Evolutionary conservation across 1,140 invertebrate species (phyloP).

Genomic region (Drosophila serrata): DNA sequence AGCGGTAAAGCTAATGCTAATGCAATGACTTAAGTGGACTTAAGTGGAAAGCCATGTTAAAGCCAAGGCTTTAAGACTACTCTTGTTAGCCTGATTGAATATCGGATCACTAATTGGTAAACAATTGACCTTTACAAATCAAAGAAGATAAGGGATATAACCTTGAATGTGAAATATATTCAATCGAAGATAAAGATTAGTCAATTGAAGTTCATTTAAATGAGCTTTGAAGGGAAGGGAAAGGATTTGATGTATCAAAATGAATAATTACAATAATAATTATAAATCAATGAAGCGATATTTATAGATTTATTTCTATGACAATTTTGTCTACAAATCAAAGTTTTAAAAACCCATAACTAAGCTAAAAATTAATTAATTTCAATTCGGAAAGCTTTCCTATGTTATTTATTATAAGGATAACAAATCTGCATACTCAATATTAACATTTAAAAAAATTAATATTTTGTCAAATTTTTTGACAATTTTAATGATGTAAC

Average conservation of each 20-base stretch:
- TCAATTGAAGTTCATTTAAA: background rate
- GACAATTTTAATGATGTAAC: no score
- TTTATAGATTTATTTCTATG: no score
- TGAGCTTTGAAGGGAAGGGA: background rate
- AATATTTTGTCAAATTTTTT: no score
- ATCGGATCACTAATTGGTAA: conserved; percentile 1
- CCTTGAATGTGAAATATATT: conserved; percentile 2
- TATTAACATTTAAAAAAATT: no score
- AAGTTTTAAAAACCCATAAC: no score
- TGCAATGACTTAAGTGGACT: conserved; percentile 10
- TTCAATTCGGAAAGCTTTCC: no score
- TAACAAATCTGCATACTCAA: no score
- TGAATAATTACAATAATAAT: no score
- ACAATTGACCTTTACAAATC: background rate
- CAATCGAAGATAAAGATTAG: background rate
- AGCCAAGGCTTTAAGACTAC: background rate
- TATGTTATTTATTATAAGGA: no score
- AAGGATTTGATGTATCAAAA: background rate
- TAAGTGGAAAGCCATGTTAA: conserved; percentile 7
- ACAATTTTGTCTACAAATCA: no score
- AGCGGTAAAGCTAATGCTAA: conserved; percentile 13
- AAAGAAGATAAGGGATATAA: background rate
- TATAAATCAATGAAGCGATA: no score
- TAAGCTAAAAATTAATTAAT: no score
- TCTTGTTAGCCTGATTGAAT: background rate